Evolutionary conservation across 1,140 invertebrate species (phyloP).

Genomic region (Ceratina calcarata): DNA sequence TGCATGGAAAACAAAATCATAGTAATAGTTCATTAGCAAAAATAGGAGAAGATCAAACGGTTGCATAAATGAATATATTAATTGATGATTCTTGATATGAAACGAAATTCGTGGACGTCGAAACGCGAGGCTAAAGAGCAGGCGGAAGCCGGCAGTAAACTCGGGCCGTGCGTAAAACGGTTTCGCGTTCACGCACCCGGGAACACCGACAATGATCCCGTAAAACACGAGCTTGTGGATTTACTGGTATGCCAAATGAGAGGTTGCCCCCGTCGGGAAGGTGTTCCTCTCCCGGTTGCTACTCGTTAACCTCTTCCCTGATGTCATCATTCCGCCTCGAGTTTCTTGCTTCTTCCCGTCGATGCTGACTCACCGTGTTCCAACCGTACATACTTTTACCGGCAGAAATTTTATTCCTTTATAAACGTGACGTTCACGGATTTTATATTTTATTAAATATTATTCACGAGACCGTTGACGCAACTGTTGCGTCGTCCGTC

Average conservation of each 20-base stretch:
- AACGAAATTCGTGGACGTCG: constrained; percentile 38
- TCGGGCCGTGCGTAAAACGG: constrained; percentile 29
- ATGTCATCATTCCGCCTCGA: constrained; percentile 16
- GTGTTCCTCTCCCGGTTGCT: constrained; percentile 3
- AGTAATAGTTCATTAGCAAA: no score
- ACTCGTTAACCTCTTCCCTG: constrained; percentile 15
- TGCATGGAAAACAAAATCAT: no score
- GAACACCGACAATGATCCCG: constrained; percentile 28
- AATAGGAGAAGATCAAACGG: no score
- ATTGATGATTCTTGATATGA: no score
- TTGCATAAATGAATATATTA: no score
- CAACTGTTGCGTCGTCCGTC: no score
- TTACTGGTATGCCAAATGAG: constrained; percentile 28
- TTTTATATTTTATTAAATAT: no score
- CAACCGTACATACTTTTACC: background rate
- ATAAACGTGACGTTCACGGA: no score
- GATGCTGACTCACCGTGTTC: background rate
- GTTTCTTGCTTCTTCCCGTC: background rate
- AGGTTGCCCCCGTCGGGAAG: background rate
- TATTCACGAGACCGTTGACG: no score
- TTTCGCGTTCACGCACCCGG: constrained; percentile 40
- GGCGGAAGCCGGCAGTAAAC: constrained; percentile 68
- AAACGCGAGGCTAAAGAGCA: constrained; percentile 29
- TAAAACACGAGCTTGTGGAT: constrained; percentile 39
- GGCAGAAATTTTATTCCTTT: no score